Conservation (phyloP, 2,113 vertebrate species). For the Crotophaga sulcirostris region DNA sequence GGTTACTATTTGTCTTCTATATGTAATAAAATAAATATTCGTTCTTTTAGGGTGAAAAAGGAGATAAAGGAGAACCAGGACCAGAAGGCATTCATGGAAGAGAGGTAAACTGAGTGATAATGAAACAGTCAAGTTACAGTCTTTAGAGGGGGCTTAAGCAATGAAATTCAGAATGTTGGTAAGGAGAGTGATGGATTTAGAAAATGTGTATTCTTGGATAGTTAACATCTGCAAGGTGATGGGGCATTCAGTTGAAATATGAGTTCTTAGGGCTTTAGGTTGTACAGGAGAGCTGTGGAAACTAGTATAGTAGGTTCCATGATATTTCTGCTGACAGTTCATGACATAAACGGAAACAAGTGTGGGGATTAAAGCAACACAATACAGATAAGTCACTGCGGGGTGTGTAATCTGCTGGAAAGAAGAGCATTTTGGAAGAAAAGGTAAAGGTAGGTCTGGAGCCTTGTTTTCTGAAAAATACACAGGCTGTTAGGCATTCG, state of each 20-base stretch:
- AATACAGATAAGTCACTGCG: neutral
- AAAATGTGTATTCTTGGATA: neutral
- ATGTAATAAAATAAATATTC: conserved; percentile 25
- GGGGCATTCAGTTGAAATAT: neutral
- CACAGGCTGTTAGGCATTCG: neutral
- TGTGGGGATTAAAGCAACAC: neutral
- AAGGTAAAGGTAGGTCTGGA: neutral
- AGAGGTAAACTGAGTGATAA: conserved; percentile 66
- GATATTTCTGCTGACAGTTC: neutral
- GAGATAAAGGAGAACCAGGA: conserved; percentile 76
- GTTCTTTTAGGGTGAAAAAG: conserved; percentile 77
- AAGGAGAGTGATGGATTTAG: neutral
- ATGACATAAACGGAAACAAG: neutral
- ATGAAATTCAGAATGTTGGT: neutral
- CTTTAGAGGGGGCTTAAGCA: neutral
- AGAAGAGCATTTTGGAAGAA: neutral
- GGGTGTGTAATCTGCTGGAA: neutral
- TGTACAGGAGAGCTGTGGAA: neutral
- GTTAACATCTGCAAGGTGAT: neutral
- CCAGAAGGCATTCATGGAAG: conserved; percentile 68
- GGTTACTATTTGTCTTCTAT: neutral
- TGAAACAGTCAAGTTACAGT: neutral
- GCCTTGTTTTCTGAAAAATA: neutral
- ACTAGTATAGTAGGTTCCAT: neutral
- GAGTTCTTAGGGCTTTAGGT: neutral